Evolutionary conservation across 2,888 invertebrate genomes (phyloP), one percentile per base, ranked within the genome.

Genomic region (Deilephila porcellus): DNA sequence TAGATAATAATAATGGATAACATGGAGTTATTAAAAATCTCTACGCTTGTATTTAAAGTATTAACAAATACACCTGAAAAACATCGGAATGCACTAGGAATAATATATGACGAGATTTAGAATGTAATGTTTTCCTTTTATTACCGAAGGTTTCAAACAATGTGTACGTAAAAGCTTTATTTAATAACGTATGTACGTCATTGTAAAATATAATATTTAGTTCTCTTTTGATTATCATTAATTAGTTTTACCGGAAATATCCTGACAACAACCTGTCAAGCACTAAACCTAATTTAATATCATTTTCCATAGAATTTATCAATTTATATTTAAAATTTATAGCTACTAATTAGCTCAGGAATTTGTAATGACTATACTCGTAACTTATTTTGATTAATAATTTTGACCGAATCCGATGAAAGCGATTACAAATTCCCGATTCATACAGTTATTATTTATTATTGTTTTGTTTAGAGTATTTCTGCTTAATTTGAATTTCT

Each of bases 311-410:
- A 34, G n/a, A 63, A 63, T 67, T 20, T 52, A 25, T 52, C 14
- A 29, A 67, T 67, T 67, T 5, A 29, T 17, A 52, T 37, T 14
- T 25, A 20, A 11, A 67, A 67, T 67, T 52, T 67, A 67, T 67
- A 76, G 76, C 67, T 25, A 52, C 67, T 67, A 67, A 67, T 67
- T 52, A 67, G 67, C 20, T 67, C 11, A 11, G 37, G 17, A 64
- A 64, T 60, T 60, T 29, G 11, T 52, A 67, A 17, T 67, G 45
- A 11, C 25, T 25, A 25, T 25, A 52, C 25, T 52, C 52, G 45
- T 52, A 52, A 67, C 25, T 67, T 52, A 52, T 25, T 60, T 11
- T 17, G 19, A 67, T 52, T 14, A 67, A 20, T 67, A 67, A 67
- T 29, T 67, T 67, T 17, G 17, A 5, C 0, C 25, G 25, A 67